These are phyloP conservation scores for Eublepharis macularius DNA, from an alignment of 2,113 vertebrate species.

Conservation along the genomic window DNA sequence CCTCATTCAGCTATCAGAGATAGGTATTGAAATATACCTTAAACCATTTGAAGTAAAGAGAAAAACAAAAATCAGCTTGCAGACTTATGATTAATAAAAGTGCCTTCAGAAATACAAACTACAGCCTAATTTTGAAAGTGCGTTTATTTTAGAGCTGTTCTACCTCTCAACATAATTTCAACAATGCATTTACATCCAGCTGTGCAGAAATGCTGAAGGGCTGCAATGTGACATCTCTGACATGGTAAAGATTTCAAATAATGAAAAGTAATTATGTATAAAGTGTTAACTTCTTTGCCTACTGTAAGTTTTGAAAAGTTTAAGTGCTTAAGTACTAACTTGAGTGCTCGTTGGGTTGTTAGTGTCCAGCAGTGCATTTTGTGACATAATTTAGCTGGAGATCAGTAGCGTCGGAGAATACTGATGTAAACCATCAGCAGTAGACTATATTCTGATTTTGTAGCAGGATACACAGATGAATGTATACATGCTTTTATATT, in stretches of 20 bases:
- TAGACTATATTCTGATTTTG: too few species aligned
- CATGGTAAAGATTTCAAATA: constrained; percentile 3
- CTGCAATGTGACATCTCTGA: background rate
- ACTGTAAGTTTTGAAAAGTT: constrained; percentile 12
- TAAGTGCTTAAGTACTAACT: background rate
- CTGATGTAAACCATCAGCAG: too few species aligned
- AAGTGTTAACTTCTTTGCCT: constrained; percentile 30
- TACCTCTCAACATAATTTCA: constrained; percentile 20
- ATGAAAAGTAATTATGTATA: constrained; percentile 12
- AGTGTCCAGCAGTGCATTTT: too few species aligned
- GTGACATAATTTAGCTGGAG: too few species aligned
- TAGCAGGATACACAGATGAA: too few species aligned
- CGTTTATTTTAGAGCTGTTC: constrained; percentile 27
- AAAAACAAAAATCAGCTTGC: constrained; percentile 18
- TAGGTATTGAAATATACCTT: constrained; percentile 8
- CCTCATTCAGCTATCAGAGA: constrained; percentile 28
- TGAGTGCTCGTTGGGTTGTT: background rate
- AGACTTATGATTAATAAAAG: constrained; percentile 17
- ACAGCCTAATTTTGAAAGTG: constrained; percentile 47
- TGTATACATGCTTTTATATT: too few species aligned
- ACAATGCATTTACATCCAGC: background rate
- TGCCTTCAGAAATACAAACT: constrained; percentile 31
- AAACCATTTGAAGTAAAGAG: constrained; percentile 34
- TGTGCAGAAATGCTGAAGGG: background rate
- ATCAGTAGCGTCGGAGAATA: too few species aligned